phyloP scores from a whole-genome alignment of 2,888 invertebrate genomes.

The Parnassius mnemosyne region DNA sequence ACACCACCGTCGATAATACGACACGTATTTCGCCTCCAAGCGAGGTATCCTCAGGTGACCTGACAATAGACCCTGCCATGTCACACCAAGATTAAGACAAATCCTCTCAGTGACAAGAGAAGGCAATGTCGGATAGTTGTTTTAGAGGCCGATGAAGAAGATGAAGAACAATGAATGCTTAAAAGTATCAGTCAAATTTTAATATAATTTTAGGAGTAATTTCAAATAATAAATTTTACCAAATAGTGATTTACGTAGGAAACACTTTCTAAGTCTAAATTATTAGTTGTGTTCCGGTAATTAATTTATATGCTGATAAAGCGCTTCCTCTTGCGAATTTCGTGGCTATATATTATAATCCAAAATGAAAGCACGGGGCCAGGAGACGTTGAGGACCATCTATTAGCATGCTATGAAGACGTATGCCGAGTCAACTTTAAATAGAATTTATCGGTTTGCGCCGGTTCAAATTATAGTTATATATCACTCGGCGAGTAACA shows the following conservation, averaged over 20 bases:
- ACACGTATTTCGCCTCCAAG: too few relatives aligned
- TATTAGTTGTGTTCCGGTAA: conserved; percentile 4
- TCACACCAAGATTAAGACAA: too few relatives aligned
- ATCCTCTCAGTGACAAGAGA: too few relatives aligned
- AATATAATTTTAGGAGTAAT: too few relatives aligned
- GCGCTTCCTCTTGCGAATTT: conserved; percentile 8
- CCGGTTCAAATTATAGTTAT: conserved; percentile 19
- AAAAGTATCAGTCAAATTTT: too few relatives aligned
- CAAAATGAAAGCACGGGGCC: conserved; percentile 17
- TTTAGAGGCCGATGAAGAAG: too few relatives aligned
- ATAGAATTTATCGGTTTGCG: conserved; percentile 23
- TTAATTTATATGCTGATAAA: conserved; percentile 24
- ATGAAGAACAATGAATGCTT: too few relatives aligned
- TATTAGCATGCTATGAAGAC: conserved; percentile 23
- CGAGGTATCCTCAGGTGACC: too few relatives aligned
- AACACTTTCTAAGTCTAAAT: conserved; percentile 8
- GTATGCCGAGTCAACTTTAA: conserved; percentile 24
- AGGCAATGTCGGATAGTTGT: too few relatives aligned
- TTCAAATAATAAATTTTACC: too few relatives aligned
- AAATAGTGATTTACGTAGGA: background rate
- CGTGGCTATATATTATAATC: conserved; percentile 21
- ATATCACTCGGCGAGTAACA: conserved; percentile 8
- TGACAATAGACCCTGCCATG: too few relatives aligned
- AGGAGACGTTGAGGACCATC: conserved; percentile 26
- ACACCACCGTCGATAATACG: too few relatives aligned